Evolutionary conservation across 2,888 invertebrate species (phyloP), one percentile per base, ranked within the genome.

Genomic region (Calliphora vomitoria): DNA sequence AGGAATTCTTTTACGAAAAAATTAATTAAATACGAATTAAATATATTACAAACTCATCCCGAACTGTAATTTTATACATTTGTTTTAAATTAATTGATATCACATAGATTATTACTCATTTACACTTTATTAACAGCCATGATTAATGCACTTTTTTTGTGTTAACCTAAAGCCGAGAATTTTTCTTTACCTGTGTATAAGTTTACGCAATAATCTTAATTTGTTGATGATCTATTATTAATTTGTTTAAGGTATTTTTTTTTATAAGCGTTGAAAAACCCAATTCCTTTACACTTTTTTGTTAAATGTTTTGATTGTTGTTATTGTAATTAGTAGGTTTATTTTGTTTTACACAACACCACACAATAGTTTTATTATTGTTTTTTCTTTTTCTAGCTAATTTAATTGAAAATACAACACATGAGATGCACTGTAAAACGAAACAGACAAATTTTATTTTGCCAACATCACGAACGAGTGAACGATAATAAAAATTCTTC

Each of bases 361-460:
- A 76, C 81, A 83, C 38, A 72, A 82, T 47, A 62, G 64, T 64
- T 90, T 90, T 91, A 92, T 92, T 92, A 91, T 92, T 92, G 91
- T 92, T 92, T 91, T 91, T 91, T 92, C 92, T 91, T 92, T 89
- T 90, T 92, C 91, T 91, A 91, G 90, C 92, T 91, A 91, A 92
- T 92, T 92, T 91, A 91, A 90, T 90, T 79, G 80, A 90, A 86
- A 81, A 89, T 74, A 86, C 86, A 47, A 60, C 66, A 89, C 85
- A 85, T 87, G 89, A 89, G 89, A 89, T 86, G 86, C 86, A 82
- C 79, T 82, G 80, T 69, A 62, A 85, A 80, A 85, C 20, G 80
- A 80, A 74, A 85, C 79, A 74, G 79, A 76, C 72, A 71, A 86
- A 71, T 38, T 55, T 64, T 64, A 41, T 58, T 82, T 82, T 82